Base-by-base conservation (phyloP, 1,140 invertebrate genomes). In the Pteromalus puparum region DNA sequence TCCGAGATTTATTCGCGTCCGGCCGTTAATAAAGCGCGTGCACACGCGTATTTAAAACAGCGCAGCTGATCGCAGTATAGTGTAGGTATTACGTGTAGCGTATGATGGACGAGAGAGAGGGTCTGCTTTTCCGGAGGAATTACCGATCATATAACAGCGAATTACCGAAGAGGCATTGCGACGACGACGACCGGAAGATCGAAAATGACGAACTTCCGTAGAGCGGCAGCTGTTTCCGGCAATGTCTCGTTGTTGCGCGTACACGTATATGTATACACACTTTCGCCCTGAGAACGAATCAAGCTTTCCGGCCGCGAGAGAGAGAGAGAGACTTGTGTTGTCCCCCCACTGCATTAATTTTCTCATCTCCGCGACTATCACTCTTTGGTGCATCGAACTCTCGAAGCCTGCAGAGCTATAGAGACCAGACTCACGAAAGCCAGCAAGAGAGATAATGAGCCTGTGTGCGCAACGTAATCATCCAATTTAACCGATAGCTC, bases 141-240 rank as follows among this genome's bases (percentile, higher is more conserved):
- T 42, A 42, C 38, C 38, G 38, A 42, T 42, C 38, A 42, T 7
- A 42, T 42, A 42, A 42, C 67, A 7, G 61, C 61, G 61, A 65
- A 65, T 65, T 67, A 82, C 48, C 4, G 72, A 6, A 53, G 53
- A 61, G 21, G 21, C 53, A 42, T 42, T 61, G 21, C 15, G 53
- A 7, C 53, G 46, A 48, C 46, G 46, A 15, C 46, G 46, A 48
- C 83, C 67, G 77, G 77, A 84, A 80, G 78, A 81, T 81, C 12
- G 78, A 85, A 81, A 85, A 85, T 81, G 61, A 85, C 83, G 70
- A 30, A 74, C 65, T 85, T 85, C 83, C 83, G 83, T 28, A 15
- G 3, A 18, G 46, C 10, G 9, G 75, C 67, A n/a, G 48, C 24
- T 10, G 82, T 46, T 79, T 84, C 76, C 83, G 82, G 67, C 67